Base-by-base conservation (phyloP, 23 tunicate genomes). In the Ascidia mentula region DNA sequence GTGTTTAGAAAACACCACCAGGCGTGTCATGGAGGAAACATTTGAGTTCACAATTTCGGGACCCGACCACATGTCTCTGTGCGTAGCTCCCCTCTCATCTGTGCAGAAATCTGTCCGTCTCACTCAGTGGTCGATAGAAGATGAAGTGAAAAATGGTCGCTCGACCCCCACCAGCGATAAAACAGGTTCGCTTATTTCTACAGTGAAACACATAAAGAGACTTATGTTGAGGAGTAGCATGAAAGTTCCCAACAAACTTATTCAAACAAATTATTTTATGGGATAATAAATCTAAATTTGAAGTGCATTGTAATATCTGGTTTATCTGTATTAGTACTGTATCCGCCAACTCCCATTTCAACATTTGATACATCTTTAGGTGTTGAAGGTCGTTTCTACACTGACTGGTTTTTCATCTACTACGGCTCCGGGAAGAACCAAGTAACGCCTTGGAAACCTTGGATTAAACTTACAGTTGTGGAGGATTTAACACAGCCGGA, bases 41-140 rank as follows among this genome's bases (percentile, higher is more conserved):
- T 42, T 82, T 30, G 32, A 42, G 31, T 76, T 81, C 38, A 20
- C 37, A 15, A 60, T 81, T 5, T 74, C 78, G 26, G 97, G 97
- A 38, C 97, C 97, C 22, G 53, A 74, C 32, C 87, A 91, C 69
- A 86, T 91, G 97, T 69, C 90, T 0, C 46, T 91, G 20, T 82
- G 80, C 26, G 60, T 91, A 1, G 86, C 78, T 22, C 86, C 97
- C 9, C 36, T 85, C 59, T 39, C 69, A 6, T 59, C 84, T 5
- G 13, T 59, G 15, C 38, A 20, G 26, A 45, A 32, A 37, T 32
- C 77, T 34, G 40, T 89, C 35, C 26, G 28, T 0, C 72, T 90
- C 37, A 80, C 80, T 6, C 46, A 45, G 0, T 90, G 96, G 96
- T 80, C 86, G 32, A 32, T 90, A 30, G 79, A 90, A 60, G 78